A percentile compares a stretch with the other conserved stretches of the same genome.
These are phyloP conservation scores for Lucifuga dentata DNA, from an alignment of 2,113 vertebrate species.

Conservation along the genomic window DNA sequence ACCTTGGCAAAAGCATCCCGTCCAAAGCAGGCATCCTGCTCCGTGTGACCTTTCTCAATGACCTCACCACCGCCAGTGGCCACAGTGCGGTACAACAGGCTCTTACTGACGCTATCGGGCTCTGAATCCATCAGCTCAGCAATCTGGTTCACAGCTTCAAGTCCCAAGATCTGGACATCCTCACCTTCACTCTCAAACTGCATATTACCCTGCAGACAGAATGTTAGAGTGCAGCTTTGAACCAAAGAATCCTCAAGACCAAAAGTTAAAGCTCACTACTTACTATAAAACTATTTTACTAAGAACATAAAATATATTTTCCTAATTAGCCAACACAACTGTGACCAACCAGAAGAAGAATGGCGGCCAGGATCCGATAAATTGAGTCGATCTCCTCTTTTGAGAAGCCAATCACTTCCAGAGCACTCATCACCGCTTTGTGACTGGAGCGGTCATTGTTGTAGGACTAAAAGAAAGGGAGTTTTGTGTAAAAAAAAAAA, in stretches of 20 bases:
- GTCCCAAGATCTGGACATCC: conserved; percentile 66
- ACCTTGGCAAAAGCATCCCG: conserved; percentile 94
- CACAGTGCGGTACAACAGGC: conserved; percentile 88
- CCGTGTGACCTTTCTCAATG: conserved; percentile 89
- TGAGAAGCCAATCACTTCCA: conserved; percentile 89
- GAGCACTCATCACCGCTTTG: conserved; percentile 84
- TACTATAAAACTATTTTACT: neutral
- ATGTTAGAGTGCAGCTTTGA: neutral
- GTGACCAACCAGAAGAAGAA: conserved; percentile 87
- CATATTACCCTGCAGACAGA: conserved; percentile 85
- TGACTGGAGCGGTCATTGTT: conserved; percentile 81
- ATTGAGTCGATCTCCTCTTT: conserved; percentile 83
- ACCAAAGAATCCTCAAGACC: neutral
- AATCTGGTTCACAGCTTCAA: conserved; percentile 70
- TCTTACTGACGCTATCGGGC: conserved; percentile 63
- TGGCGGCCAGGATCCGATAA: conserved; percentile 86
- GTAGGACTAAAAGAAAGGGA: conserved; percentile 68
- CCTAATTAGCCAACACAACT: fast-evolving
- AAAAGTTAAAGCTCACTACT: no score
- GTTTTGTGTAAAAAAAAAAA: no score
- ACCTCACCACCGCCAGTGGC: conserved; percentile 90
- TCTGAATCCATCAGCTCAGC: conserved; percentile 82
- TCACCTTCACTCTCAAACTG: conserved; percentile 83
- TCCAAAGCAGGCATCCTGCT: conserved; percentile 88
- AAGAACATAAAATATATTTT: neutral